Evolutionary conservation across 2,113 vertebrate species (phyloP).

Genomic region (Malurus cyaneus): DNA sequence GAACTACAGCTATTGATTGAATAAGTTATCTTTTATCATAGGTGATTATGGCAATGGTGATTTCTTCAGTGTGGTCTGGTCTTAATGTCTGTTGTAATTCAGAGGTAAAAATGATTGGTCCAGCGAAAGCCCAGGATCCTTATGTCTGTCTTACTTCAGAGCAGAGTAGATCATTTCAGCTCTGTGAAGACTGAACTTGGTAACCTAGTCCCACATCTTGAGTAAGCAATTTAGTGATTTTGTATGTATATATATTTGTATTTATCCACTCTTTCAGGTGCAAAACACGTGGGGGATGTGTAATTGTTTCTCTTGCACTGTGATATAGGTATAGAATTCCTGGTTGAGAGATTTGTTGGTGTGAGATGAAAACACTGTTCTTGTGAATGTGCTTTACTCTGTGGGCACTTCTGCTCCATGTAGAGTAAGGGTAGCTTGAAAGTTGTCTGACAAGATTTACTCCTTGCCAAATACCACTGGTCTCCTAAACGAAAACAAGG

Average conservation of each 20-base stretch:
- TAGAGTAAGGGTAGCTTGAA: neutral
- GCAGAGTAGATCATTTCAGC: neutral
- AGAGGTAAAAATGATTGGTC: neutral
- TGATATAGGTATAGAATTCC: neutral
- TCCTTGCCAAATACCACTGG: neutral
- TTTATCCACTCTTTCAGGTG: neutral
- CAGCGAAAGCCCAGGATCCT: neutral
- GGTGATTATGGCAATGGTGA: neutral
- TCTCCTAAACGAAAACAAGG: neutral
- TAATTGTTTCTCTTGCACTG: neutral
- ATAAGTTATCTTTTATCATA: neutral
- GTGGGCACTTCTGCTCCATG: neutral
- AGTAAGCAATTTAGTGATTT: neutral
- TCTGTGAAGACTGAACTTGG: neutral
- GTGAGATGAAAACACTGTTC: neutral
- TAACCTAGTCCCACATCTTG: neutral
- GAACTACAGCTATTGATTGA: neutral
- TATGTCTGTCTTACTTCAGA: neutral
- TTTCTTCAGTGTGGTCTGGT: neutral
- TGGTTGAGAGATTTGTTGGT: neutral
- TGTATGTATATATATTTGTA: neutral
- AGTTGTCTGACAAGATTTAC: neutral
- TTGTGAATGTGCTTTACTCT: neutral
- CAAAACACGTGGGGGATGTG: rapidly evolving
- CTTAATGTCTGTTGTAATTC: neutral